Percentiles rank a stretch among this genome's conserved stretches.
Conservation (phyloP, 2,888 invertebrate species). For the Latrodectus elegans region DNA sequence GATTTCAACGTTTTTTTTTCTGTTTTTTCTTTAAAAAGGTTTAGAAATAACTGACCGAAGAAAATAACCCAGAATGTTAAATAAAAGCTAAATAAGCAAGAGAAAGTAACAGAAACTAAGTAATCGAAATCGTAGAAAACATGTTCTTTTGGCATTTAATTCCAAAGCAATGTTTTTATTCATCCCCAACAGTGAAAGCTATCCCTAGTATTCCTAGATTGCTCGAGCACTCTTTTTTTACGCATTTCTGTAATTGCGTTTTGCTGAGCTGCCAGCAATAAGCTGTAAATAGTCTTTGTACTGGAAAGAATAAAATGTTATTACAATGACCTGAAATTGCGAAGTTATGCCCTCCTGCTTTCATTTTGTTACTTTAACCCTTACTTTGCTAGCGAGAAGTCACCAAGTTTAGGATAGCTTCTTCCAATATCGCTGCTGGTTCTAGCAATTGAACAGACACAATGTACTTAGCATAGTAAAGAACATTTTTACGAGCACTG, state of each 20-base stretch:
- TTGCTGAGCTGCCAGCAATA: conserved; percentile 35
- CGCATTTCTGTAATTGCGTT: conserved; percentile 27
- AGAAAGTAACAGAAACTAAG: not conserved
- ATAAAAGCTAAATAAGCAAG: not conserved
- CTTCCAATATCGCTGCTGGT: not conserved
- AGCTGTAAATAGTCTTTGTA: conserved; percentile 35
- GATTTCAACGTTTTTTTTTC: too few species aligned
- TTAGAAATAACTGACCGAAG: not conserved
- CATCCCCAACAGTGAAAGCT: conserved; percentile 12
- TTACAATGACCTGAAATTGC: conserved; percentile 17
- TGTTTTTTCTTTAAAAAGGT: not conserved
- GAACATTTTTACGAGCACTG: not conserved
- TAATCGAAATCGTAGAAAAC: conserved; percentile 14
- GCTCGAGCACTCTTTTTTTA: conserved; percentile 16
- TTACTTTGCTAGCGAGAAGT: not conserved
- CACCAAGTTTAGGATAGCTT: not conserved
- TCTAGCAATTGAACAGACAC: not conserved
- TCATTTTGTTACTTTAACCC: not conserved
- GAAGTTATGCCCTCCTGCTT: not conserved
- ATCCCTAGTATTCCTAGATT: not conserved
- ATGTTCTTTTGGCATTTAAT: conserved; percentile 15
- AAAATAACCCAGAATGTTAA: not conserved
- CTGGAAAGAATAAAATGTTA: conserved; percentile 22
- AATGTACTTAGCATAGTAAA: not conserved
- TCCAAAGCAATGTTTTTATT: not conserved